Base-by-base conservation (phyloP, 2,113 vertebrate genomes). In the Caracal caracal region DNA sequence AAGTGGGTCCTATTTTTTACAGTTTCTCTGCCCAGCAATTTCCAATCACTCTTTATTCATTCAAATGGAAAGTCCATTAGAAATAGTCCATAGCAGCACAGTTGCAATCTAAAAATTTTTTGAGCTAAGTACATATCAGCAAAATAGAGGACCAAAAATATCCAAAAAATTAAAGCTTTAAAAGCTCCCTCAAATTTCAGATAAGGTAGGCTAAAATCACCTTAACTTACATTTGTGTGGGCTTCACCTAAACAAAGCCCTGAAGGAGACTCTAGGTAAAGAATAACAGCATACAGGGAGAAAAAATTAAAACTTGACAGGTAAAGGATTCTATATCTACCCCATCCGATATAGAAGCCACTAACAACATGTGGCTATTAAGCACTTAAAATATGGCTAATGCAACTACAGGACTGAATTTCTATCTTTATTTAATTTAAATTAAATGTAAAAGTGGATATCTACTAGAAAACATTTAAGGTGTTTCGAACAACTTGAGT, bases 111-210 rank as follows among this genome's bases (percentile, higher is more conserved):
- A 70, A 93, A 79, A 43, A 15, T 2, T 6, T 37, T 70, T 59
- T 37, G 20, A 84, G 33, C 53, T 59, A 88, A 90, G 40, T 66
- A 61, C 13, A 89, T 59, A 78, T 63, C 33, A 88, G 30, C n/a
- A 79, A 83, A 75, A 28, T 35, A 56, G 66, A 88, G 37, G 43
- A 75, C 59, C 81, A 63, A 90, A 96, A 93, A 47, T 81, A 90
- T 43, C 43, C 35, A 59, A 47, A 88, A 93, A 79, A 79, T 59
- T 88, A 56, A 95, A 95, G n/a, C 30, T 91, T 91, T 59, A 51
- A 94, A 97, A 81, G 11, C 70, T 81, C 37, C 40, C 40, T 81
- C 7, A 8, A 47, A 65, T 81, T 92, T 81, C 40, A 83, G 28
- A 65, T 37, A 24, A 93, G 9, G 20, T 35, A 82, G 11, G 2